Percentiles rank a stretch among this genome's conserved stretches.
Evolutionary conservation across 2,113 vertebrate species (phyloP).

Genomic region (Raphicerus campestris): DNA sequence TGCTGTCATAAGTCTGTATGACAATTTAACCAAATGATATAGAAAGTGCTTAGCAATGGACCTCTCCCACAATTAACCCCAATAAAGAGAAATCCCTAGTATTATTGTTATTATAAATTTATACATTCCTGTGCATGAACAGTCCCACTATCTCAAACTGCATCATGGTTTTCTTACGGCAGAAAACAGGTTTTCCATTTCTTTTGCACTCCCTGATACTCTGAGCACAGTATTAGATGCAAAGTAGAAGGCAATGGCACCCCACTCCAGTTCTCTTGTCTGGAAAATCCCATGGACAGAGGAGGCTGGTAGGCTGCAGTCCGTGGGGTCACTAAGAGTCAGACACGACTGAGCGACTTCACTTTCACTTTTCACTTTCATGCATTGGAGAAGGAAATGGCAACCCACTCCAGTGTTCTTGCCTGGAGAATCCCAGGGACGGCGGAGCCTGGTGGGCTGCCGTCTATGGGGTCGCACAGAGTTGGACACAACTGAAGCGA

Average conservation of each 20-base stretch:
- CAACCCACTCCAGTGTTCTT: too few relatives aligned
- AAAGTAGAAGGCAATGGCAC: background rate
- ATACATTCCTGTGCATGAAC: background rate
- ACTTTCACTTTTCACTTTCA: too few relatives aligned
- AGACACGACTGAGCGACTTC: rapidly evolving
- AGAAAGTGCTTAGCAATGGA: background rate
- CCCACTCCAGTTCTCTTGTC: too few relatives aligned
- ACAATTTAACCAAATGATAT: background rate
- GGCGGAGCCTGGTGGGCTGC: too few relatives aligned
- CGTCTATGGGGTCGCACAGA: rapidly evolving
- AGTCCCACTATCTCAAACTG: background rate
- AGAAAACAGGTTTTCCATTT: background rate
- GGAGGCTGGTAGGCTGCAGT: too few relatives aligned
- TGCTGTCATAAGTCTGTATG: background rate
- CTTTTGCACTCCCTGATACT: background rate
- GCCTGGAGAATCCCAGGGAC: too few relatives aligned
- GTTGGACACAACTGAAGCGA: too few relatives aligned
- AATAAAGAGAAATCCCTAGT: background rate
- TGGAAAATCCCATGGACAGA: too few relatives aligned
- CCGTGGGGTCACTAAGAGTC: rapidly evolving
- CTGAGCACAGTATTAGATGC: background rate
- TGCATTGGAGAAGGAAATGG: too few relatives aligned
- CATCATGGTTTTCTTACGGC: background rate
- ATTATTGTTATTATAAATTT: background rate
- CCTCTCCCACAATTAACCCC: background rate